Conservation (phyloP, 2,113 vertebrate species). For the Aspiorhynchus laticeps region DNA sequence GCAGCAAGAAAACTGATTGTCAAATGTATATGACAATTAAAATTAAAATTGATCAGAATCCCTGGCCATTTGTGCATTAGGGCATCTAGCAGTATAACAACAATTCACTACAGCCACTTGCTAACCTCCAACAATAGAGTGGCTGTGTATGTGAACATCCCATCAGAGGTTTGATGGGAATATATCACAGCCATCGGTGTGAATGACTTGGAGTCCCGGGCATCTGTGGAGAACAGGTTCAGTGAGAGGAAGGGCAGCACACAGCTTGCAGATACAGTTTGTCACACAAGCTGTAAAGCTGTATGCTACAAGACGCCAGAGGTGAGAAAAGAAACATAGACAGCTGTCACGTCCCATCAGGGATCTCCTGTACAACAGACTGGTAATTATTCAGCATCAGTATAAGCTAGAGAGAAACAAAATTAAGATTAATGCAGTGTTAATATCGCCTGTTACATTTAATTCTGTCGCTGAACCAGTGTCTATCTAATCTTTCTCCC, state of each 20-base stretch:
- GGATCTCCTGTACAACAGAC: conserved; percentile 55
- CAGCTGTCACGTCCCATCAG: conserved; percentile 65
- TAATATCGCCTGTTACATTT: background rate
- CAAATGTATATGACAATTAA: too few species aligned
- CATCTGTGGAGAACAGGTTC: background rate
- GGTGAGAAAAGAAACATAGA: conserved; percentile 43
- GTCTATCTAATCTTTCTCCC: background rate
- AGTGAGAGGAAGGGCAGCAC: background rate
- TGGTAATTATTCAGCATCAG: conserved; percentile 63
- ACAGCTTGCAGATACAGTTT: background rate
- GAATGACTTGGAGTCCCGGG: background rate
- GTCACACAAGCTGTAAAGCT: background rate
- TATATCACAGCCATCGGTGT: background rate
- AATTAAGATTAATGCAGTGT: conserved; percentile 16
- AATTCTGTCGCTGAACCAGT: background rate
- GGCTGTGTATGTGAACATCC: background rate
- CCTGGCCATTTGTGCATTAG: background rate
- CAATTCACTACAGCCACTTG: background rate
- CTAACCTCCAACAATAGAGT: background rate
- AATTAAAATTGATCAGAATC: background rate
- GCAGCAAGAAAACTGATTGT: too few species aligned
- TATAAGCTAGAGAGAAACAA: background rate
- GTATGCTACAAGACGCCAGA: conserved; percentile 8
- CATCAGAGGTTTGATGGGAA: background rate
- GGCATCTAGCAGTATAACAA: background rate